A percentile compares a stretch with the other conserved stretches of the same genome.
Evolutionary conservation across 2,888 invertebrate species (phyloP).

Genomic region (Dryadula phaetusa): DNA sequence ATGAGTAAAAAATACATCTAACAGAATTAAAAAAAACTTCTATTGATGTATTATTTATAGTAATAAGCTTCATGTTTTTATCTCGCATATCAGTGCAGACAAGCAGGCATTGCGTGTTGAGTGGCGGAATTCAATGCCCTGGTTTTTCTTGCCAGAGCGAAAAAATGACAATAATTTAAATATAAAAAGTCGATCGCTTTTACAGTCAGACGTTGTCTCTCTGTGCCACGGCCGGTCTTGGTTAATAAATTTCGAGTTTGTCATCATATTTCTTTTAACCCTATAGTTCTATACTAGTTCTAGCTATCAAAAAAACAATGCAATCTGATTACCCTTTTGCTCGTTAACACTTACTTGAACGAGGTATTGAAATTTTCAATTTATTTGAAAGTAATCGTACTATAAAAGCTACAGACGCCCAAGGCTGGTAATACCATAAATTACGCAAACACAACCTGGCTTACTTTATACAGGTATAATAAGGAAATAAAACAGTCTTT

Average conservation of each 20-base stretch:
- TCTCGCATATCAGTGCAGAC: no score
- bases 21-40: no score
- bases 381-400: constrained; percentile 13
- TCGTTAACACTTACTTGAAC: constrained; percentile 10
- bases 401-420: not conserved
- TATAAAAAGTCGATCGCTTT: no score
- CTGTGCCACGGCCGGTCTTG: no score
- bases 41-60: no score
- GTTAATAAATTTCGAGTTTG: not conserved
- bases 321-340: not conserved
- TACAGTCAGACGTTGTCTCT: no score
- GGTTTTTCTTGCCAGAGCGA: no score
- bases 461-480: constrained; percentile 34
- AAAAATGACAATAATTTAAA: no score
- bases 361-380: not conserved
- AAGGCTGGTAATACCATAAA: constrained; percentile 7
- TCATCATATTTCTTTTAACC: not conserved
- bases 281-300: not conserved
- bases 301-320: not conserved
- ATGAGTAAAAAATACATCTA: no score
- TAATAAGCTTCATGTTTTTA: no score
- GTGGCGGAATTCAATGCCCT: no score
- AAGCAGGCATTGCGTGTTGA: no score
- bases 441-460: constrained; percentile 2
- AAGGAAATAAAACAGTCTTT: constrained; percentile 37